Conservation (phyloP, 2,797 vertebrate species). For the Steatocranus sp. region DNA sequence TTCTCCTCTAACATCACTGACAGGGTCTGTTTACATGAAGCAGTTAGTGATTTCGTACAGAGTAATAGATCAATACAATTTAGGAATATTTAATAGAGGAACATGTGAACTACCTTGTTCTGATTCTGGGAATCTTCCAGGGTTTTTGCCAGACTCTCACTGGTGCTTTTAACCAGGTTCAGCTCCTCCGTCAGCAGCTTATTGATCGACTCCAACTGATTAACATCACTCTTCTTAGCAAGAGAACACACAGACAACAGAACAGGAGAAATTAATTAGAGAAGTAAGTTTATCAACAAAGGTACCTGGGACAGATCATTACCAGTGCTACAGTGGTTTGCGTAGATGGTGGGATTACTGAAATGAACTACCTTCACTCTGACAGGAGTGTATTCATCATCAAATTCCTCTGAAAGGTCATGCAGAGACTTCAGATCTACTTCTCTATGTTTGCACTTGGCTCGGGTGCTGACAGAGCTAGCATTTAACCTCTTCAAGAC, state of each 20-base stretch:
- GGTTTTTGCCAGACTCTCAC: conserved; percentile 59
- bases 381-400: conserved; percentile 72
- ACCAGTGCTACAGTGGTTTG: neutral
- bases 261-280: neutral
- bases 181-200: conserved; percentile 71
- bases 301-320: neutral
- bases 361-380: conserved; percentile 65
- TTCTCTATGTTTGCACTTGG: conserved; percentile 21
- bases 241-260: conserved; percentile 14
- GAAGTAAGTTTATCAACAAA: neutral
- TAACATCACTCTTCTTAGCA: conserved; percentile 55
- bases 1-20: conserved; percentile 81
- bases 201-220: conserved; percentile 61
- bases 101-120: conserved; percentile 62
- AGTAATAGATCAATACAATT: neutral
- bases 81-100: neutral
- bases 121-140: conserved; percentile 69
- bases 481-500: conserved; percentile 39
- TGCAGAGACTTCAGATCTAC: conserved; percentile 59
- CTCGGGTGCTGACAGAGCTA: neutral
- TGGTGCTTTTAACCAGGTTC: conserved; percentile 50
- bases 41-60: neutral
- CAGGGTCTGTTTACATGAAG: conserved; percentile 74
- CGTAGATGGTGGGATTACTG: neutral
- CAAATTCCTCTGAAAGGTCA: conserved; percentile 74